Base-by-base conservation (phyloP, 2,797 vertebrate genomes). In the Martes flavigula region DNA sequence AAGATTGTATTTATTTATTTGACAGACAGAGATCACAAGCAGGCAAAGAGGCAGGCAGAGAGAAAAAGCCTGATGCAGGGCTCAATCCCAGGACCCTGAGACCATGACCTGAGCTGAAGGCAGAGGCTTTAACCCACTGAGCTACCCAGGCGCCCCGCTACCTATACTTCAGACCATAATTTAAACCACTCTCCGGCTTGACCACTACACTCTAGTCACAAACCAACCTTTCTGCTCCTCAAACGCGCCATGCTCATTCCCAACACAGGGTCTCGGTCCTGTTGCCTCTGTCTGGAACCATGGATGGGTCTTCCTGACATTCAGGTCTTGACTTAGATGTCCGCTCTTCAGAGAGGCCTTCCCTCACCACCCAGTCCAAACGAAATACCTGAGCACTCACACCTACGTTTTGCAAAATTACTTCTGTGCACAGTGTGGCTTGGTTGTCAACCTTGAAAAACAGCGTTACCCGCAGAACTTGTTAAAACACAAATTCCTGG, bases 271-370 rank as follows among this genome's bases (percentile, higher is more conserved):
- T 35, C 56, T 90, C 14, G 38, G 20, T 81, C 38, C 82, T 82
- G 20, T 43, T 77, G 8, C 70, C 4, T 89, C 84, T 90, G 4
- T 81, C 27, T 58, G 58, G 40, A 97, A 81, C 40, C 23, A 62
- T 3, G 14, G 40, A 48, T 92, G 30, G 21, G 3, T 90, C 66
- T 96, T 90, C 85, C 58, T 87, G 51, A 94, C 58, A 58, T 90
- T 86, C 40, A 73, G 13, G 51, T 78, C n/a, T 27, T 79, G 46
- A 96, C 27, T 91, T 94, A 91, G 54, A 95, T 32, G n/a, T 62
- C 87, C 91, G 18, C 51, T 64, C 60, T 73, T 90, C 20, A 51
- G 10, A 72, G 21, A 93, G 18, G 84, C 0, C 60, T 84, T 79
- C 77, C 35, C 30, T 38, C 27, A 18, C 2, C 15, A 56, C 23